Conservation (phyloP, 2,888 invertebrate genomes). For the Drosophila anomalata region DNA sequence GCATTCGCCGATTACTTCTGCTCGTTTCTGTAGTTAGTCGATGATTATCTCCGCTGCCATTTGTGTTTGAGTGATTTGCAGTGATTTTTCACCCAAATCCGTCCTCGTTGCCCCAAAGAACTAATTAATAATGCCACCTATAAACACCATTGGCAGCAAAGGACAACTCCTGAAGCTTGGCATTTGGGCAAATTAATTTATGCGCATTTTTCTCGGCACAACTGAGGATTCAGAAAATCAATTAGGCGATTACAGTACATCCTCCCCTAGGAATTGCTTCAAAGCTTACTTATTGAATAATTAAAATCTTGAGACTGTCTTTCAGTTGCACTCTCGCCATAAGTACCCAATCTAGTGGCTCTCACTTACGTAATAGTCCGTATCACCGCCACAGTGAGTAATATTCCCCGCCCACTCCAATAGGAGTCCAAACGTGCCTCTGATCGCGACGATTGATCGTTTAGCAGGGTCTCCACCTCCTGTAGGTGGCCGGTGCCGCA, state of each 20-base stretch:
- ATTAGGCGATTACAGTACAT: constrained; percentile 68
- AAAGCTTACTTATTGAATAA: constrained; percentile 50
- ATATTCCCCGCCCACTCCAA: constrained; percentile 43
- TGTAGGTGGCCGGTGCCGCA: constrained; percentile 9
- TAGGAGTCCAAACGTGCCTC: constrained; percentile 59
- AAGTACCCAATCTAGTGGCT: constrained; percentile 30
- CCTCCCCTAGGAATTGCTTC: constrained; percentile 20
- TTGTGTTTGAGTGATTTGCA: constrained; percentile 63
- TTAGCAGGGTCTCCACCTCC: constrained; percentile 51
- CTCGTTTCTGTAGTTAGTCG: constrained; percentile 15
- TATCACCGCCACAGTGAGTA: constrained; percentile 52
- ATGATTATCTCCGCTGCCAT: constrained; percentile 54
- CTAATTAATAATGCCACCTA: constrained; percentile 67
- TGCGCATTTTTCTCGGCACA: constrained; percentile 60
- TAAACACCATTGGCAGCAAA: constrained; percentile 12
- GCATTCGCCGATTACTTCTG: constrained; percentile 3
- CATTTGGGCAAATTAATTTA: constrained; percentile 72
- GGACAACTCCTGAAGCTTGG: constrained; percentile 48
- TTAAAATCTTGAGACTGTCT: not conserved
- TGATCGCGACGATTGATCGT: constrained; percentile 81
- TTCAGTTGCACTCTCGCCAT: constrained; percentile 34
- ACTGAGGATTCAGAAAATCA: constrained; percentile 56
- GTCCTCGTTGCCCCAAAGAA: constrained; percentile 10
- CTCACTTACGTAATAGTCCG: constrained; percentile 63
- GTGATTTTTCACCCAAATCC: constrained; percentile 72